Percentiles rank a stretch among this genome's conserved stretches.
Evolutionary conservation across 2,888 invertebrate genomes (phyloP).

Genomic region (Clivina fossor): DNA sequence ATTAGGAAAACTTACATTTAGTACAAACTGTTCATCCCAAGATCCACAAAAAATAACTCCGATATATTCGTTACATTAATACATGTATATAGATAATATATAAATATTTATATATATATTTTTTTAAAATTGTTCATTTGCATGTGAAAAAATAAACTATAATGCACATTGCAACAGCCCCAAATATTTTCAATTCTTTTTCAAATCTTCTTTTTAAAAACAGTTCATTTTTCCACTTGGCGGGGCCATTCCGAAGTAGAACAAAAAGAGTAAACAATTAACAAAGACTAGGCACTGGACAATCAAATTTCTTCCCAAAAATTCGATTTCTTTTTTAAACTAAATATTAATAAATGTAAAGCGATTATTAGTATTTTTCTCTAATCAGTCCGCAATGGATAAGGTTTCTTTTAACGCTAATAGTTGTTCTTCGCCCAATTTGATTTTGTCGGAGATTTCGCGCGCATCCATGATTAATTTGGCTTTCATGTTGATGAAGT

Average conservation of each 20-base stretch:
- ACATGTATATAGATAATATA: too few species aligned
- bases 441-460: slow-evolving; percentile 81
- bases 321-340: slow-evolving; percentile 26
- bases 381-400: too few species aligned
- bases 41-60: too few species aligned
- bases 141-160: too few species aligned
- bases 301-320: slow-evolving; percentile 4
- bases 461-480: slow-evolving; percentile 80
- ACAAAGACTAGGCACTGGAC: slow-evolving; percentile 15
- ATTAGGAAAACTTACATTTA: too few species aligned
- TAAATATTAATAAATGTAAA: slow-evolving; percentile 37
- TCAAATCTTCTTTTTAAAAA: background rate
- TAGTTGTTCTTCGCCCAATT: slow-evolving; percentile 78
- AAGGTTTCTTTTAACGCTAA: slow-evolving; percentile 67
- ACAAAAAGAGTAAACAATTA: background rate
- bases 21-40: too few species aligned
- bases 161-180: slow-evolving; percentile 20
- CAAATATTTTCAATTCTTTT: background rate
- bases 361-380: too few species aligned
- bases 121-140: too few species aligned
- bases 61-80: too few species aligned
- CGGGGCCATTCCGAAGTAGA: background rate
- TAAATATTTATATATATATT: too few species aligned
- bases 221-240: background rate
- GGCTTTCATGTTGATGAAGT: slow-evolving; percentile 85